These are phyloP conservation scores for Dasyprocta punctata DNA, from an alignment of 2,113 vertebrate genomes.

Conservation along the genomic window DNA sequence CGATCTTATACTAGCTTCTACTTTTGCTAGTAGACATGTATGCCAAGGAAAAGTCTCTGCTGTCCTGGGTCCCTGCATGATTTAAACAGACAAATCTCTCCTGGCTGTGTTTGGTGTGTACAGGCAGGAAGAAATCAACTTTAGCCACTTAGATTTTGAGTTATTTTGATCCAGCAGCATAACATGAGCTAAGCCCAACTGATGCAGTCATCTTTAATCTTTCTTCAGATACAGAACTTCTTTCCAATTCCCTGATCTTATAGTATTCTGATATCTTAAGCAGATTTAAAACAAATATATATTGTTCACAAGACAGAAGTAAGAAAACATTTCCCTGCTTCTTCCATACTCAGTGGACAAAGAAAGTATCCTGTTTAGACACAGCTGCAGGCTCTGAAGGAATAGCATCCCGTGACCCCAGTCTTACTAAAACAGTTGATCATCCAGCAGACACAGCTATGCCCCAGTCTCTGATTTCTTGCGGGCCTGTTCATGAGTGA, in stretches of 20 bases:
- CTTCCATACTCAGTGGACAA: background rate
- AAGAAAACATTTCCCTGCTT: background rate
- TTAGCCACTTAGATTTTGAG: background rate
- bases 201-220: background rate
- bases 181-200: background rate
- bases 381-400: background rate
- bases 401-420: background rate
- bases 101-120: background rate
- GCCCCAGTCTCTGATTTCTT: background rate
- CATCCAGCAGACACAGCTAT: background rate
- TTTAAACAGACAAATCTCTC: background rate
- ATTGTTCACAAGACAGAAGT: background rate
- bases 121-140: background rate
- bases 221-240: background rate
- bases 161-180: background rate
- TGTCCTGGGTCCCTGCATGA: background rate
- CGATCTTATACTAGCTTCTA: background rate
- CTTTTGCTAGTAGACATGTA: background rate
- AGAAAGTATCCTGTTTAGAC: background rate
- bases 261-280: constrained; percentile 4
- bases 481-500: background rate
- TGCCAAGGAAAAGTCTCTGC: background rate
- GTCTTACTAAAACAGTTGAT: background rate
- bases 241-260: background rate
- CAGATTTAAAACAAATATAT: background rate